Conservation (phyloP, 2,888 invertebrate species). For the Masnerella sp. region DNA sequence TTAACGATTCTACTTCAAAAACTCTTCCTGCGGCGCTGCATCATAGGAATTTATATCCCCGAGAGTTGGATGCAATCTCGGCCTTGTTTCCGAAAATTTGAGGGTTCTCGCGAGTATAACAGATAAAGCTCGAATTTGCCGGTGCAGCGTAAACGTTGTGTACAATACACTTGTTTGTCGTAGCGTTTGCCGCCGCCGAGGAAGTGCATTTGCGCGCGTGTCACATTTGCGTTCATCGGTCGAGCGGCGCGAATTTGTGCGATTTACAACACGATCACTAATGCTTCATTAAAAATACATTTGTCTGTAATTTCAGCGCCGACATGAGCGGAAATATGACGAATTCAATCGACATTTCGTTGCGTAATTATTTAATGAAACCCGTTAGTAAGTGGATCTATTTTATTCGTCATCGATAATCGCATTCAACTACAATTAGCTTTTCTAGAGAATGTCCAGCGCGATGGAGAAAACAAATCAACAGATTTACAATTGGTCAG, state of each 20-base stretch:
- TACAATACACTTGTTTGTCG: slow-evolving; percentile 44
- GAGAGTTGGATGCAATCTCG: slow-evolving; percentile 55
- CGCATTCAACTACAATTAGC: background rate
- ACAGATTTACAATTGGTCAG: no score
- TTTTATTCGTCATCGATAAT: slow-evolving; percentile 8
- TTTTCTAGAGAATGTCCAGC: no score
- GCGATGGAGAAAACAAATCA: no score
- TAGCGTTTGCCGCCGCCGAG: slow-evolving; percentile 28
- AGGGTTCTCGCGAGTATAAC: slow-evolving; percentile 40
- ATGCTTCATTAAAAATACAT: slow-evolving; percentile 50
- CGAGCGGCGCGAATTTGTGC: slow-evolving; percentile 24
- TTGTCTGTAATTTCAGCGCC: slow-evolving; percentile 16
- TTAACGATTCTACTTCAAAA: slow-evolving; percentile 60
- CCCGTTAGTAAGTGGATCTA: slow-evolving; percentile 19
- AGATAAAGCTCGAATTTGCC: slow-evolving; percentile 46
- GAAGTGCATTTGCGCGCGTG: slow-evolving; percentile 40
- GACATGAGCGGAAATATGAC: slow-evolving; percentile 40
- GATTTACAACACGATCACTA: slow-evolving; percentile 35
- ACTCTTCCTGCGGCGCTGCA: slow-evolving; percentile 46
- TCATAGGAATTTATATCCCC: slow-evolving; percentile 55
- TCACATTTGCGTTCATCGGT: slow-evolving; percentile 38
- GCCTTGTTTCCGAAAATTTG: slow-evolving; percentile 53
- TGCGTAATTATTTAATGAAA: slow-evolving; percentile 37
- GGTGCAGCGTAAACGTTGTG: slow-evolving; percentile 21
- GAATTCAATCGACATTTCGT: slow-evolving; percentile 31